A percentile compares a stretch with the other conserved stretches of the same genome.
Conservation (phyloP, 2,888 invertebrate species). For the Ornithoptera priamus region DNA sequence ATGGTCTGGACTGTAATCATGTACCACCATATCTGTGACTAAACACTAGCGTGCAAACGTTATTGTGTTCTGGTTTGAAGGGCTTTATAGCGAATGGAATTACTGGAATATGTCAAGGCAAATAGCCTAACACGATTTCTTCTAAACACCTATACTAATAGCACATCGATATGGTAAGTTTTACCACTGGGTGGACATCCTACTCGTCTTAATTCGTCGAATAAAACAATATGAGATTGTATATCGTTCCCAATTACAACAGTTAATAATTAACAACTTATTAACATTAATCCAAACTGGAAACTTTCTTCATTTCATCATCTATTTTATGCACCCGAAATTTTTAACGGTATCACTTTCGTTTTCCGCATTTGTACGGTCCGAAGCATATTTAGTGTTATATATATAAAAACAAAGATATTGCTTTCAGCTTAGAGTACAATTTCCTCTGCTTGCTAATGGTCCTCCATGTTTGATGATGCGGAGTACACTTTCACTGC, state of each 20-base stretch:
- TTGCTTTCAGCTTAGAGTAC: neutral
- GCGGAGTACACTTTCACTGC: conserved; percentile 21
- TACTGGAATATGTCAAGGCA: too few species aligned
- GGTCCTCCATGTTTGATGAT: conserved; percentile 5
- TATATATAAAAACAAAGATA: conserved; percentile 6
- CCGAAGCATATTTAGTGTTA: conserved; percentile 1
- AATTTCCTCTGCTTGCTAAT: neutral
- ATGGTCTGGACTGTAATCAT: neutral
- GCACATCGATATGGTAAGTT: too few species aligned
- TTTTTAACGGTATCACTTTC: conserved; percentile 16
- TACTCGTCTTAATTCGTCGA: neutral
- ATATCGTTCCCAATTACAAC: neutral
- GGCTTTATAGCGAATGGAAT: too few species aligned
- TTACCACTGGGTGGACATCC: neutral
- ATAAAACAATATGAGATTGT: too few species aligned
- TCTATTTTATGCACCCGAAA: conserved; percentile 12
- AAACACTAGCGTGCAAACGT: neutral
- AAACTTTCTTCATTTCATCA: conserved; percentile 1
- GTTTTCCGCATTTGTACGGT: conserved; percentile 12
- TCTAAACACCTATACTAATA: too few species aligned
- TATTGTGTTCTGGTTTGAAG: too few species aligned
- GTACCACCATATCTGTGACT: neutral
- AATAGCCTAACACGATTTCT: too few species aligned
- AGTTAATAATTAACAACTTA: neutral
- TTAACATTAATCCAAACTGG: neutral